Conservation (phyloP, 2,888 invertebrate species). For the Leptinotarsa haldemani region DNA sequence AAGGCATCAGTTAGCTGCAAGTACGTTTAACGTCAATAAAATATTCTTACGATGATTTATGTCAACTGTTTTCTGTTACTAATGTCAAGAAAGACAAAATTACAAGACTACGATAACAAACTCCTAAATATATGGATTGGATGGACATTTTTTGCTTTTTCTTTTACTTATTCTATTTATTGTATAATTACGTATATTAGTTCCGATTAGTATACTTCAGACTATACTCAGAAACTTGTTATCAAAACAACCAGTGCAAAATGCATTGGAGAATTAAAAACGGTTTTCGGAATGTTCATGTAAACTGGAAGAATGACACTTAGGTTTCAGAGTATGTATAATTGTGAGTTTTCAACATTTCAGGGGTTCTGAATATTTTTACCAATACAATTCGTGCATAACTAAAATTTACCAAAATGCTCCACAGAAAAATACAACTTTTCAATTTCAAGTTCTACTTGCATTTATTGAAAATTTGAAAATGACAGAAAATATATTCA, state of each 20-base stretch:
- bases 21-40: constrained; percentile 1
- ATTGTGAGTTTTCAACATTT: constrained; percentile 12
- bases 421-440: constrained; percentile 4
- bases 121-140: constrained; percentile 52
- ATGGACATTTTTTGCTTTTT: constrained; percentile 59
- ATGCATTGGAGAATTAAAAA: constrained; percentile 3
- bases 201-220: constrained; percentile 62
- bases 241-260: constrained; percentile 21
- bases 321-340: constrained; percentile 13
- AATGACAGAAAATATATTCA: neutral
- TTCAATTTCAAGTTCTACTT: neutral
- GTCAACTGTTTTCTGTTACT: constrained; percentile 27
- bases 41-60: constrained; percentile 5
- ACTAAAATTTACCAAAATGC: neutral
- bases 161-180: constrained; percentile 58
- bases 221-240: constrained; percentile 40
- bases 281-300: constrained; percentile 17
- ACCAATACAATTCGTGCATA: neutral
- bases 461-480: neutral
- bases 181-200: constrained; percentile 65
- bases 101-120: constrained; percentile 46
- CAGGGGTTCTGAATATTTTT: constrained; percentile 7
- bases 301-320: constrained; percentile 9
- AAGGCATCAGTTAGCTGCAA: neutral
- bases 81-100: constrained; percentile 37